Base-by-base conservation (phyloP, 1,140 invertebrate species). In the Formica exsecta region DNA sequence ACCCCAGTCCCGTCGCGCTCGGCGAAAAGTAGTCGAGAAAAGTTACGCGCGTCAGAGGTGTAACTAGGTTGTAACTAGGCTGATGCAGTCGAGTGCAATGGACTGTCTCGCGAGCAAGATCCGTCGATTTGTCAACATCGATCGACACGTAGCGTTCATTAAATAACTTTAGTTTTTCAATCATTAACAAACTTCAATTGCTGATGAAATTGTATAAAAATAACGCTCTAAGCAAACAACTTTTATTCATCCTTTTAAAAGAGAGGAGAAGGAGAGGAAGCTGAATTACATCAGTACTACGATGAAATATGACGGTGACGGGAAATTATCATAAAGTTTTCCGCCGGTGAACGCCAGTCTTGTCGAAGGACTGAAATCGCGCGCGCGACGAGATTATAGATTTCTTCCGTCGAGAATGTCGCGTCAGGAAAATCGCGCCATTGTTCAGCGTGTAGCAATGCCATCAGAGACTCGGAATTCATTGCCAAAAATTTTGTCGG, bases 401-500 rank as follows among this genome's bases (percentile, higher is more conserved):
- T 83, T 83, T 83, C 79, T 44, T 32, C 68, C 25, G 25, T 9
- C 79, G 79, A 61, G 36, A 81, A 62, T 44, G 54, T 74, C 79
- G 79, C 79, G 79, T 74, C 54, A 73, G 68, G 79, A 48, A 74
- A 83, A 74, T 83, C 79, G 68, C 57, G 54, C 54, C 79, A 73
- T 83, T 83, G 79, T 83, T 83, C 79, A 68, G 29, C 41, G 32
- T 38, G 75, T 25, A 32, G 32, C 41, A 38, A 38, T 64, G 59
- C 62, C 29, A 68, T 54, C 76, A 29, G 75, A 41, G 54, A 71
- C 51, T 41, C 77, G 79, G 36, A 29, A 44, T 83, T 74, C 79
- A 61, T 83, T 74, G 79, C 68, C 79, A 83, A 83, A 83, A 83
- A 83, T 83, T 73, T 83, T 44, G 66, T 73, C 65, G 36, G n/a